phyloP scores from a whole-genome alignment of 2,113 vertebrate genomes.

The Trogon melanurus region DNA sequence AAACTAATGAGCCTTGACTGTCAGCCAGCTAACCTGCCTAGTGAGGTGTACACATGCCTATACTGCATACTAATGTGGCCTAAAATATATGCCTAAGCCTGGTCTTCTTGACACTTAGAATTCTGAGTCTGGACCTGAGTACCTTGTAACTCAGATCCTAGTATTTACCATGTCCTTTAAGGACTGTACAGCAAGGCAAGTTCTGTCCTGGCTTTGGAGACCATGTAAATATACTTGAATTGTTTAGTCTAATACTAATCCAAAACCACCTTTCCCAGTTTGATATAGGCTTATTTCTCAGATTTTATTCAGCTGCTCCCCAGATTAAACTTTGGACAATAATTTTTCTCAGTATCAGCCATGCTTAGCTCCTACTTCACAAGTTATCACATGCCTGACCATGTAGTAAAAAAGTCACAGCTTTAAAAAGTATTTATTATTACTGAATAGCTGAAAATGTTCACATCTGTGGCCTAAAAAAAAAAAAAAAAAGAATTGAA shows the following conservation, averaged over 20 bases:
- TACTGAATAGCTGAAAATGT: not conserved
- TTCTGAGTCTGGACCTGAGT: not conserved
- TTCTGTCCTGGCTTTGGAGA: not conserved
- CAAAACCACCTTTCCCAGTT: fast-evolving
- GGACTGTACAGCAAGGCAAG: not conserved
- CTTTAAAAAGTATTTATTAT: not conserved
- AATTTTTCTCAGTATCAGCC: not conserved
- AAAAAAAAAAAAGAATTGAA: not conserved
- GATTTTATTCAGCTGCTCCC: not conserved
- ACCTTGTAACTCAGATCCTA: not conserved
- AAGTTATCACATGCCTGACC: not conserved
- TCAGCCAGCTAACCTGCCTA: not conserved
- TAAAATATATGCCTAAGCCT: not conserved
- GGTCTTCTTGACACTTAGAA: not conserved
- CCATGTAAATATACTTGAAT: not conserved
- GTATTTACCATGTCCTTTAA: not conserved
- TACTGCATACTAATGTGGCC: fast-evolving
- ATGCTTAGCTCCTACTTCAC: not conserved
- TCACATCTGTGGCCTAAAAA: not conserved
- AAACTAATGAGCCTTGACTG: not conserved
- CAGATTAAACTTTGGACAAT: not conserved
- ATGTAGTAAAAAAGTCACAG: not conserved
- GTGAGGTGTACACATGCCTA: not conserved
- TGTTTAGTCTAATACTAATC: not conserved
- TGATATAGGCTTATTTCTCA: not conserved